Evolutionary conservation across 2,113 vertebrate species (phyloP), one percentile per base, ranked within the genome.

Genomic region (Hemichromis elongatus): DNA sequence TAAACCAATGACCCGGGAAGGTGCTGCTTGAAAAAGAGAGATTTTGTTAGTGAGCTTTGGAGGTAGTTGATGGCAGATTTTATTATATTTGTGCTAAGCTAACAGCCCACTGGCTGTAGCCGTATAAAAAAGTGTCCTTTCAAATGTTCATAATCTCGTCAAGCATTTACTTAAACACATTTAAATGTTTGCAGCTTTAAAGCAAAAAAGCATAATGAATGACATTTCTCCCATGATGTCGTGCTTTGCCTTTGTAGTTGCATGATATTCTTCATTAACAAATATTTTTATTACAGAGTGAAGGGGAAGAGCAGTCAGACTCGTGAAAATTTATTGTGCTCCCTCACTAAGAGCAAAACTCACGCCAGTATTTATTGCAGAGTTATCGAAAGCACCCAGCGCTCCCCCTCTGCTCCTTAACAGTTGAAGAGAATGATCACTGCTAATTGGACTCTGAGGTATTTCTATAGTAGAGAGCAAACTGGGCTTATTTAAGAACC

Each of bases 401-500:
- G n/a, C 37, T 56, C 75, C 81, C 45, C 28, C 24, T 28, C 82
- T 70, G 83, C 81, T 84, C 81, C 80, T 88, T 87, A 33, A 21
- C 87, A 52, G 79, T 52, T 79, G 79, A 90, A 55, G 84, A 88
- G 86, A 89, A 88, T 94, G 85, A 94, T 94, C 84, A 52, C 19
- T 54, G 85, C 87, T 95, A 94, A 94, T 95, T 95, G 92, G 92
- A 87, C 92, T 93, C 91, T 0, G 84, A 92, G 87, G 94, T 79
- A 90, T 95, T 91, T 85, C 33, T 80, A 81, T 77, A 85, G 80
- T 3, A 83, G 81, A 79, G 82, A 52, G 78, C 79, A 86, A 81
- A 83, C 90, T 73, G 68, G 68, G 78, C 82, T 83, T 42, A 55
- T 85, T 86, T 91, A 19, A 81, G 84, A 90, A 92, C 19, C 14